phyloP scores from a whole-genome alignment of 2,113 vertebrate species.

The Osmerus eperlanus region DNA sequence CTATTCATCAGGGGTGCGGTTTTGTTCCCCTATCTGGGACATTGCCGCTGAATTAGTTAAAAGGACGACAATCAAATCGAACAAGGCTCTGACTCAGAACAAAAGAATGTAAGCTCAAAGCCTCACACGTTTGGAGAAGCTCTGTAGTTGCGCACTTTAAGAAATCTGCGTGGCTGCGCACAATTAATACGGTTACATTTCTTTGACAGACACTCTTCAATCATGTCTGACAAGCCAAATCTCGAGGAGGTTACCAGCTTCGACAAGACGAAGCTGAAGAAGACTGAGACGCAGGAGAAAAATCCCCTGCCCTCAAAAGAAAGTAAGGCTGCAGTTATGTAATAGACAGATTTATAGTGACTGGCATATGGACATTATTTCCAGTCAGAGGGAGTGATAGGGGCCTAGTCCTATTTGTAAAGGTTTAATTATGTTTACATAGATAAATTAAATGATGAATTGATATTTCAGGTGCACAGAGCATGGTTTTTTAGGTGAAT shows the following conservation, averaged over 20 bases:
- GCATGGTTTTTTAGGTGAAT: too few species aligned
- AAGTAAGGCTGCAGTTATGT: conserved; percentile 68
- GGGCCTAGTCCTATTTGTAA: neutral
- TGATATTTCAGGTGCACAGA: neutral
- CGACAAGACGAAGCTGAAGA: conserved; percentile 94
- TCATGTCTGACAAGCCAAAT: conserved; percentile 92
- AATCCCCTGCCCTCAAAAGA: conserved; percentile 91
- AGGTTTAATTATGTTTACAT: neutral
- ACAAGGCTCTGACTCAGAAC: conserved; percentile 39
- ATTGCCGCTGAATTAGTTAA: conserved; percentile 33
- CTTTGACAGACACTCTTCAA: conserved; percentile 73
- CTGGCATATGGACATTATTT: neutral
- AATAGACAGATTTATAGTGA: neutral
- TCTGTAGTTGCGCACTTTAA: conserved; percentile 1
- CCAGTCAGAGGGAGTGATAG: too few species aligned
- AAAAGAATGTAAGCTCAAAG: conserved; percentile 53
- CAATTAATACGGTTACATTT: conserved; percentile 4
- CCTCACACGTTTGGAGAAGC: neutral
- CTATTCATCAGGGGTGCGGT: conserved; percentile 53
- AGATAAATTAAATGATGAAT: too few species aligned
- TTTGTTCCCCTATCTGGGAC: conserved; percentile 37
- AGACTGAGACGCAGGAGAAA: conserved; percentile 95
- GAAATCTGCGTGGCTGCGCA: conserved; percentile 23
- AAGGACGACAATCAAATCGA: conserved; percentile 36
- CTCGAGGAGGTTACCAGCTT: conserved; percentile 90